Percentiles rank a stretch among this genome's conserved stretches.
These are phyloP conservation scores for Cinclus cinclus DNA, from an alignment of 2,113 vertebrate species.

Conservation along the genomic window DNA sequence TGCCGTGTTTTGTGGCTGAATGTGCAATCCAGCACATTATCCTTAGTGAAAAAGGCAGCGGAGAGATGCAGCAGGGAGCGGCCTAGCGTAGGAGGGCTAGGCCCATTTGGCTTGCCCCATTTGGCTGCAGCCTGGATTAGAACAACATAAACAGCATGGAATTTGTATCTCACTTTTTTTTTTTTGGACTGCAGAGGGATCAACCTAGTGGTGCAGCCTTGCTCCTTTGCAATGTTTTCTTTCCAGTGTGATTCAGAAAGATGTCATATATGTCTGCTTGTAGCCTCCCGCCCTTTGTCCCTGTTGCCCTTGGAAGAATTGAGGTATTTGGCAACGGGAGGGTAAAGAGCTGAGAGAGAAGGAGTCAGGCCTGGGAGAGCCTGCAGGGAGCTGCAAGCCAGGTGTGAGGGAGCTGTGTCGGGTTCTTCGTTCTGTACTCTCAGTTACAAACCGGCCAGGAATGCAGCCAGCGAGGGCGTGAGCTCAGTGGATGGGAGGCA, in stretches of 20 bases:
- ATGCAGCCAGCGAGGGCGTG: slow-evolving; percentile 31
- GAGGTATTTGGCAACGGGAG: not conserved
- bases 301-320: not conserved
- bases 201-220: accelerated
- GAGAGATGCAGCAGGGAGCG: not conserved
- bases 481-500: not conserved
- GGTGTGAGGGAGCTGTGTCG: not conserved
- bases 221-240: not conserved
- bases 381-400: not conserved
- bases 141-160: not conserved
- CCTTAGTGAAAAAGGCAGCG: not conserved
- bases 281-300: not conserved
- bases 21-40: too few species aligned
- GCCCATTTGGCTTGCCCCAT: not conserved
- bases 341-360: not conserved
- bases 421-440: not conserved
- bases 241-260: not conserved
- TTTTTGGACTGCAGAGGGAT: not conserved
- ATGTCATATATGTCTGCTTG: accelerated
- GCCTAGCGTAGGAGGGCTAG: not conserved
- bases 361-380: not conserved
- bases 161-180: accelerated
- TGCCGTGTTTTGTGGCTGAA: not conserved
- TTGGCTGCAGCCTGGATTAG: not conserved
- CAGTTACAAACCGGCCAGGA: not conserved